Percentiles rank a stretch among this genome's conserved stretches.
phyloP scores from a whole-genome alignment of 2,888 invertebrate species.

The Tenthredo distinguenda region DNA sequence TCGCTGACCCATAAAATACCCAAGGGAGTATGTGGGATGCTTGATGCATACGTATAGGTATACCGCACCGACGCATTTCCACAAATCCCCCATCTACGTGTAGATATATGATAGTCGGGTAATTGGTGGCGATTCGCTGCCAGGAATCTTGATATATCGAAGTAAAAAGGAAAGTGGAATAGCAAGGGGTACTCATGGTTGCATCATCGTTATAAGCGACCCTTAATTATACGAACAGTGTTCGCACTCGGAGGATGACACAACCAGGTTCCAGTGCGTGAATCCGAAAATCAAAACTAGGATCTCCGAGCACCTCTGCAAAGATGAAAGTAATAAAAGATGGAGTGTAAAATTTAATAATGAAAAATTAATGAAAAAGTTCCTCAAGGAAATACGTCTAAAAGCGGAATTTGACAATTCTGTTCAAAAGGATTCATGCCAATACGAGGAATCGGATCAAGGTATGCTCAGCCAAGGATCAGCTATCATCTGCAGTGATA shows the following conservation, averaged over 20 bases:
- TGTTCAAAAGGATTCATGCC: not conserved
- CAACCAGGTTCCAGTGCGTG: not conserved
- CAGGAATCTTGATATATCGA: not conserved
- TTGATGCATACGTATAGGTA: not conserved
- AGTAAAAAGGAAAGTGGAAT: not conserved
- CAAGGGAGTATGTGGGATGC: too few relatives aligned
- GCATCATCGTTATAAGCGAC: not conserved
- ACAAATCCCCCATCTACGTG: not conserved
- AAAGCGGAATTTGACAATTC: not conserved
- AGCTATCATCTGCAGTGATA: not conserved
- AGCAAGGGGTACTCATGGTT: too few relatives aligned
- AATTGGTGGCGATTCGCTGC: not conserved
- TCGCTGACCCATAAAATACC: too few relatives aligned
- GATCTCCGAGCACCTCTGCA: too few relatives aligned
- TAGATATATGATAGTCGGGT: not conserved
- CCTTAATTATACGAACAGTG: not conserved
- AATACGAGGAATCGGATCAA: not conserved
- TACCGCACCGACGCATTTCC: not conserved
- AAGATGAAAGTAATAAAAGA: too few relatives aligned
- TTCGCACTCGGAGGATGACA: not conserved
- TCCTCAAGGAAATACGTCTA: not conserved
- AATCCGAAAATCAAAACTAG: not conserved
- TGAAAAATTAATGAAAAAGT: too few relatives aligned
- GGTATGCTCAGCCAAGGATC: not conserved
- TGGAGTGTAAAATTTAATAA: too few relatives aligned